Evolutionary conservation across 1,140 invertebrate genomes (phyloP).

Genomic region (Bicyclus anynana): DNA sequence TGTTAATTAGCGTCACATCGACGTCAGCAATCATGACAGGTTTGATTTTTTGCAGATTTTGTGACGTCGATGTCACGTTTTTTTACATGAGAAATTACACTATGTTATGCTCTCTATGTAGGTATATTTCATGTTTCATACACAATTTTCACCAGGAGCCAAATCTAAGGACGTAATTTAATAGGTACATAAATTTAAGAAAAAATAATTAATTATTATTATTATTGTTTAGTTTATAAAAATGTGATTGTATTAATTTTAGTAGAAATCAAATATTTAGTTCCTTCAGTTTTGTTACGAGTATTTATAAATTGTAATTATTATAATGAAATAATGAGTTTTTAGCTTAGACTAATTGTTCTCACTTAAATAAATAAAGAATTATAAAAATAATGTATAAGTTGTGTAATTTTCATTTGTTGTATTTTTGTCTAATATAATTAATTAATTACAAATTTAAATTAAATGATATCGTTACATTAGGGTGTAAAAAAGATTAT

Average conservation of each 20-base stretch:
- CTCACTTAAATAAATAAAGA: constrained; percentile 64
- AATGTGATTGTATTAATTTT: constrained; percentile 69
- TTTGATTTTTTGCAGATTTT: too few species aligned
- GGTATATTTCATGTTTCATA: constrained; percentile 20
- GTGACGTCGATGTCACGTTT: too few species aligned
- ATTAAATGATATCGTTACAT: constrained; percentile 72
- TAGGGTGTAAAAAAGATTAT: constrained; percentile 77
- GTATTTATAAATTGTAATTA: constrained; percentile 74
- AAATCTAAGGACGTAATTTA: constrained; percentile 69
- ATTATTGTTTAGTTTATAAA: constrained; percentile 60
- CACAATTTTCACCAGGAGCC: constrained; percentile 47
- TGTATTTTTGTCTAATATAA: constrained; percentile 73
- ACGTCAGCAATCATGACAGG: too few species aligned
- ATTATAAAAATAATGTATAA: constrained; percentile 67
- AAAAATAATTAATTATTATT: too few species aligned
- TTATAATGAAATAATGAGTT: constrained; percentile 18
- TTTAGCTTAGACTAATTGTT: constrained; percentile 72
- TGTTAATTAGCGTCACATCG: too few species aligned
- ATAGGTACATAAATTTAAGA: constrained; percentile 58
- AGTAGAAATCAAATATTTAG: constrained; percentile 71
- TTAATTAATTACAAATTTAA: constrained; percentile 60
- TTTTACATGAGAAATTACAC: too few species aligned
- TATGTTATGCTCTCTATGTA: not conserved
- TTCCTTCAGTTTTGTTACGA: constrained; percentile 75
- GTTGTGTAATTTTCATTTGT: constrained; percentile 75